phyloP scores from a whole-genome alignment of 1,140 invertebrate genomes.

The Phymorhynchus buccinoides region DNA sequence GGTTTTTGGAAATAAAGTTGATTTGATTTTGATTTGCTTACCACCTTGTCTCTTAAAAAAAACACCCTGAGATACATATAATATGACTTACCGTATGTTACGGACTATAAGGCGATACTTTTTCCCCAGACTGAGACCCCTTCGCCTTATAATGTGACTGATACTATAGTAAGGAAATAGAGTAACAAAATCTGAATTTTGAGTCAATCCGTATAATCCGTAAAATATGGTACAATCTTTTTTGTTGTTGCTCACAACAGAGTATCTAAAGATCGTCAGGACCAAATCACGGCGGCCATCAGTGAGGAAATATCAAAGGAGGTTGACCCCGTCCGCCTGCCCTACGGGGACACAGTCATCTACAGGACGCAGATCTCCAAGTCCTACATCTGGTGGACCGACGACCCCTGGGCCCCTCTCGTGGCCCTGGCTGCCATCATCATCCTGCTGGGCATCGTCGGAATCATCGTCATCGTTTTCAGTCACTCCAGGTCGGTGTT shows the following conservation, averaged over 20 bases:
- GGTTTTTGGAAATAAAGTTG: too few species aligned
- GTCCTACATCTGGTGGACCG: conserved; percentile 69
- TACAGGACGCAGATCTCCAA: conserved; percentile 46
- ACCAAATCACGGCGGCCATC: conserved; percentile 12
- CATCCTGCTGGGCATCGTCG: conserved; percentile 86
- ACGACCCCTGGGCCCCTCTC: conserved; percentile 88
- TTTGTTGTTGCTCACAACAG: conserved; percentile 28
- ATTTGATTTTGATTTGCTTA: too few species aligned
- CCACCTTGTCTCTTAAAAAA: too few species aligned
- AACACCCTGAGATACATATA: too few species aligned
- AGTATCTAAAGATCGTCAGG: conserved; percentile 21
- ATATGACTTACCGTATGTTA: too few species aligned
- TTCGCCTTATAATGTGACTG: too few species aligned
- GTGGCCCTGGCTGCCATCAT: conserved; percentile 89
- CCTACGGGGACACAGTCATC: conserved; percentile 40
- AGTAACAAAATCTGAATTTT: too few species aligned
- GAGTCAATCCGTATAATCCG: too few species aligned
- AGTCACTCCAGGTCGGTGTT: conserved; percentile 96
- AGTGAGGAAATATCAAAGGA: neutral
- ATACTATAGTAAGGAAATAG: too few species aligned
- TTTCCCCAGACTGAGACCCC: too few species aligned
- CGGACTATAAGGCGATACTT: too few species aligned
- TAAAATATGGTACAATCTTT: too few species aligned
- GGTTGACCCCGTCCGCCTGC: conserved; percentile 48
- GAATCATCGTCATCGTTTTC: conserved; percentile 92